A percentile compares a stretch with the other conserved stretches of the same genome.
phyloP scores from a whole-genome alignment of 2,113 vertebrate species.

The Nycticebus coucang region DNA sequence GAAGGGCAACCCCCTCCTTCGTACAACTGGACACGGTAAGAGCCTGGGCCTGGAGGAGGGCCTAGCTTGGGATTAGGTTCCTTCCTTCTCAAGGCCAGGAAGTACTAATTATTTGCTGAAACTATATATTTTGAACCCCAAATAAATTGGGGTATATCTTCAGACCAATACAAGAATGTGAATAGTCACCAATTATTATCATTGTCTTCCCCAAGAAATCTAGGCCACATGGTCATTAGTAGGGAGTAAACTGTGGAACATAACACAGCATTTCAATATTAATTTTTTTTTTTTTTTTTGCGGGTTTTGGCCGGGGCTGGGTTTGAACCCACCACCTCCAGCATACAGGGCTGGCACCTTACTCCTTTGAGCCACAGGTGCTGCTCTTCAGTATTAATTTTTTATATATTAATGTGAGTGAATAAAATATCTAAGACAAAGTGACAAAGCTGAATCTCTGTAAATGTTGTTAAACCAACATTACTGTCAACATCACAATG shows the following conservation, averaged over 20 bases:
- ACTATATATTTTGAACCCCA: neutral
- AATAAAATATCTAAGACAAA: neutral
- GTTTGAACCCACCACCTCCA: no score
- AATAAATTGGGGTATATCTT: neutral
- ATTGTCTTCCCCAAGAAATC: neutral
- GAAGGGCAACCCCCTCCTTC: slow-evolving; percentile 87
- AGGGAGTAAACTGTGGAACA: neutral
- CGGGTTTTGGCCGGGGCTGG: no score
- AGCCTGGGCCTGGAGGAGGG: neutral
- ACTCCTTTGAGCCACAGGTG: no score
- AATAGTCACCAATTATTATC: neutral
- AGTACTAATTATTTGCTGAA: neutral
- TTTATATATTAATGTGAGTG: neutral
- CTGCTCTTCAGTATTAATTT: neutral
- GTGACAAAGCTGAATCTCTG: neutral
- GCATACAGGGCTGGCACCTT: no score
- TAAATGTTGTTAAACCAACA: neutral
- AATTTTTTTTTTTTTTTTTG: neutral
- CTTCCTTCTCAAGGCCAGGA: neutral
- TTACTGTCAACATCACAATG: neutral
- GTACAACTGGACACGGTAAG: slow-evolving; percentile 92
- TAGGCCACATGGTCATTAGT: neutral
- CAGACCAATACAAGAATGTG: neutral
- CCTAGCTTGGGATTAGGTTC: neutral
- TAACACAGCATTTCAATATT: neutral